A percentile compares a stretch with the other conserved stretches of the same genome.
Evolutionary conservation across 2,113 vertebrate genomes (phyloP).

Genomic region (Fulica atra): DNA sequence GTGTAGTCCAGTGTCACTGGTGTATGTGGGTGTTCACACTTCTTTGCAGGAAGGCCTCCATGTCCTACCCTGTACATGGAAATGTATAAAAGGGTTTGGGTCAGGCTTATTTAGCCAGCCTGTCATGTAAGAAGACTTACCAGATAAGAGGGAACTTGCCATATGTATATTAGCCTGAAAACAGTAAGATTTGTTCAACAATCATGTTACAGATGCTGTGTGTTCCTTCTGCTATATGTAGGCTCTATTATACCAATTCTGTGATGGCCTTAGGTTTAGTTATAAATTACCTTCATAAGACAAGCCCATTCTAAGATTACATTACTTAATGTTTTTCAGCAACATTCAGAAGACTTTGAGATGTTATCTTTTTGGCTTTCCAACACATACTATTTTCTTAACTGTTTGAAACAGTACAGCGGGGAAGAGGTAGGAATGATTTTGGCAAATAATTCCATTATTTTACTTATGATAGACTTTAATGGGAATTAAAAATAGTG

Average conservation of each 20-base stretch:
- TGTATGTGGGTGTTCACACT: not conserved
- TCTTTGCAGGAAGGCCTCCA: not conserved
- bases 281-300: not conserved
- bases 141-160: not conserved
- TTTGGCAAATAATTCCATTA: not conserved
- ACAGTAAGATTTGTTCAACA: not conserved
- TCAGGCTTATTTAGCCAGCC: not conserved
- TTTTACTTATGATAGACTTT: not conserved
- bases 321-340: conserved; percentile 74
- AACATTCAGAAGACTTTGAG: conserved; percentile 88
- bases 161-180: not conserved
- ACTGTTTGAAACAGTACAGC: conserved; percentile 97
- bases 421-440: conserved; percentile 89
- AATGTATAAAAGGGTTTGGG: not conserved
- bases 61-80: not conserved
- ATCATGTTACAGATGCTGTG: not conserved
- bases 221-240: not conserved
- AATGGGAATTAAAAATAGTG: not conserved
- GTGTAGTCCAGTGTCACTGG: not conserved
- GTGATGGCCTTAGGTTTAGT: not conserved
- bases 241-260: not conserved
- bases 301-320: not conserved
- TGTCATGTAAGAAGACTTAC: not conserved
- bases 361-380: conserved; percentile 95
- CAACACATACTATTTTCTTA: conserved; percentile 90